Evolutionary conservation across 2,888 invertebrate genomes (phyloP).

Genomic region (Cryptus viduatorius): DNA sequence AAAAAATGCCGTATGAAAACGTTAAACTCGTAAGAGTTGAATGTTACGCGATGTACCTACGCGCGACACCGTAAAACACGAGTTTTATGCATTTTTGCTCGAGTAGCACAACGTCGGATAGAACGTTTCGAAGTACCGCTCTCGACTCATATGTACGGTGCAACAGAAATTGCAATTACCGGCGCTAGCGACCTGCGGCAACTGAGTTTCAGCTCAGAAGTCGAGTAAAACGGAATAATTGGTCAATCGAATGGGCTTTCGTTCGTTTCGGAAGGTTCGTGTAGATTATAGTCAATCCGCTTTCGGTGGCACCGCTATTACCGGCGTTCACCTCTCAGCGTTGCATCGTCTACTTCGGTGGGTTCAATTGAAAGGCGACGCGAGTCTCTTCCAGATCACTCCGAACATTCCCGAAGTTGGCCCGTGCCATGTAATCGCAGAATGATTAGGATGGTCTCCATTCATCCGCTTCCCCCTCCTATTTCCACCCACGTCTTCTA

Average conservation of each 20-base stretch:
- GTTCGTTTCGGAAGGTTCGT: background rate
- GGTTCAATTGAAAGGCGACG: constrained; percentile 39
- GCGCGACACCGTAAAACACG: background rate
- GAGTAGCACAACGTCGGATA: background rate
- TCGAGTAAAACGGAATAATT: background rate
- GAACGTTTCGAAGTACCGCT: background rate
- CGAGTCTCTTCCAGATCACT: background rate
- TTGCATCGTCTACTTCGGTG: background rate
- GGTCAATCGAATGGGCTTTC: background rate
- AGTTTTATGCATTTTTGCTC: background rate
- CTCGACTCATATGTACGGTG: background rate
- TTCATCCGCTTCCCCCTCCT: background rate
- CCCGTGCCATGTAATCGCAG: constrained; percentile 28
- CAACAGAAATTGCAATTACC: background rate
- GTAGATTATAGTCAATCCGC: background rate
- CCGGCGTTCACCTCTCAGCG: background rate
- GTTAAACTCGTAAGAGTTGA: background rate
- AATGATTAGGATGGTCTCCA: constrained; percentile 44
- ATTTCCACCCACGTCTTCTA: too few species aligned
- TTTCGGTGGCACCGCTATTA: background rate
- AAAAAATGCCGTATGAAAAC: background rate
- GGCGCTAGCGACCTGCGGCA: background rate
- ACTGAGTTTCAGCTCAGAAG: background rate
- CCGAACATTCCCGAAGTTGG: constrained; percentile 14
- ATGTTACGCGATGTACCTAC: background rate